phyloP scores from a whole-genome alignment of 2,888 invertebrate species.

The Saturnia pavonia region DNA sequence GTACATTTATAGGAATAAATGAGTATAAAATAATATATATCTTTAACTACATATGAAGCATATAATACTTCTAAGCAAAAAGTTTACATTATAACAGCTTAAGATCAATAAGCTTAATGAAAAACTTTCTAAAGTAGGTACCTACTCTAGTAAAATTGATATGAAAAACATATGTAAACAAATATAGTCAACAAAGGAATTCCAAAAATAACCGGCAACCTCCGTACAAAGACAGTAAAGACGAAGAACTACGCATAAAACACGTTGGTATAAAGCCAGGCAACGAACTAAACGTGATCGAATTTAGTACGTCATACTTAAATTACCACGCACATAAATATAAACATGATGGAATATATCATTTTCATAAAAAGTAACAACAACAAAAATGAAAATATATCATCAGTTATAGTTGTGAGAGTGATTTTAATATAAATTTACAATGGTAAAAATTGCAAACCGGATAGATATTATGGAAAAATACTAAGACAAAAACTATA shows the following conservation, averaged over 20 bases:
- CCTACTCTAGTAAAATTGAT: background rate
- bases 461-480: slow-evolving; percentile 3
- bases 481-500: background rate
- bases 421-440: background rate
- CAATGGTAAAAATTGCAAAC: background rate
- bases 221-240: slow-evolving; percentile 43
- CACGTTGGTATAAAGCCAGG: slow-evolving; percentile 44
- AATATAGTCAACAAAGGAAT: slow-evolving; percentile 43
- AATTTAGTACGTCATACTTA: slow-evolving; percentile 46
- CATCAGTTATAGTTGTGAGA: background rate
- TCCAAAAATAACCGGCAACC: slow-evolving; percentile 50
- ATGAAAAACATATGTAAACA: background rate
- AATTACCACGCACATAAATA: slow-evolving; percentile 32
- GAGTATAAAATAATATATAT: too few relatives aligned
- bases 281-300: slow-evolving; percentile 41
- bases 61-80: background rate
- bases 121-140: background rate
- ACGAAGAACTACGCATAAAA: slow-evolving; percentile 53
- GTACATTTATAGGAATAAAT: too few relatives aligned
- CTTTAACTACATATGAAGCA: too few relatives aligned
- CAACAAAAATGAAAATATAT: background rate
- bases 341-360: slow-evolving; percentile 3
- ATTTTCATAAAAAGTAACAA: background rate
- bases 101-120: background rate
- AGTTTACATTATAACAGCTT: too few relatives aligned